phyloP scores from a whole-genome alignment of 2,113 vertebrate genomes.

The Platichthys stellatus region DNA sequence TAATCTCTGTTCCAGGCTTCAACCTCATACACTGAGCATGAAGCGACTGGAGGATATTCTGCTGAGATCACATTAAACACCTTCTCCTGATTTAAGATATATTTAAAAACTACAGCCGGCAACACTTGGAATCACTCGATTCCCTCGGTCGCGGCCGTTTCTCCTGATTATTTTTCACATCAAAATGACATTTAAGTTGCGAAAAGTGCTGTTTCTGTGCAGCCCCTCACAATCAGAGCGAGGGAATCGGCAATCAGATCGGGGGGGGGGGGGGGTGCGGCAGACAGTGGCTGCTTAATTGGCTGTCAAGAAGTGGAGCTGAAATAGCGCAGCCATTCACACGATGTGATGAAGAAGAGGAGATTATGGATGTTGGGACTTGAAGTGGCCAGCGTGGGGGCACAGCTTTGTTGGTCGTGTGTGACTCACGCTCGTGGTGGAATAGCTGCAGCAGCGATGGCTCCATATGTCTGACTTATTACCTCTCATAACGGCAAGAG shows the following conservation, averaged over 20 bases:
- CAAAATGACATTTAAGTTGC: constrained; percentile 29
- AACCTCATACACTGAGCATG: not conserved
- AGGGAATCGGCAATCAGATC: constrained; percentile 46
- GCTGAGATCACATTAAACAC: not conserved
- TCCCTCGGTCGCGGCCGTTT: not conserved
- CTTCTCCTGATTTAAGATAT: not conserved
- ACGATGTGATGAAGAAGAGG: constrained; percentile 36
- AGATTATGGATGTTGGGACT: constrained; percentile 26
- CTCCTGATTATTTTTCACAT: constrained; percentile 34
- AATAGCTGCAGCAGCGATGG: constrained; percentile 5
- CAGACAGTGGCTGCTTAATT: constrained; percentile 48
- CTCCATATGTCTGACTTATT: constrained; percentile 5
- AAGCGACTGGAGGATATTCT: not conserved
- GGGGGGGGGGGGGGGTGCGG: not conserved
- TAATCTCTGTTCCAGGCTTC: not conserved
- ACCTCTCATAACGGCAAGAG: not conserved
- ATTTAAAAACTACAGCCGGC: not conserved
- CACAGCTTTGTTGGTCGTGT: constrained; percentile 27
- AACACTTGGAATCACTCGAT: constrained; percentile 15
- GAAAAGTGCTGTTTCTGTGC: constrained; percentile 9
- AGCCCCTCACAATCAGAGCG: constrained; percentile 25
- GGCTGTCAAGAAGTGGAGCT: constrained; percentile 49
- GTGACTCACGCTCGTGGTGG: constrained; percentile 39
- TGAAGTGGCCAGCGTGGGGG: constrained; percentile 17
- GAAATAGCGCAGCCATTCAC: constrained; percentile 49